Evolutionary conservation across 2,888 invertebrate species (phyloP), one percentile per base, ranked within the genome.

Genomic region (Tetropium fuscum): DNA sequence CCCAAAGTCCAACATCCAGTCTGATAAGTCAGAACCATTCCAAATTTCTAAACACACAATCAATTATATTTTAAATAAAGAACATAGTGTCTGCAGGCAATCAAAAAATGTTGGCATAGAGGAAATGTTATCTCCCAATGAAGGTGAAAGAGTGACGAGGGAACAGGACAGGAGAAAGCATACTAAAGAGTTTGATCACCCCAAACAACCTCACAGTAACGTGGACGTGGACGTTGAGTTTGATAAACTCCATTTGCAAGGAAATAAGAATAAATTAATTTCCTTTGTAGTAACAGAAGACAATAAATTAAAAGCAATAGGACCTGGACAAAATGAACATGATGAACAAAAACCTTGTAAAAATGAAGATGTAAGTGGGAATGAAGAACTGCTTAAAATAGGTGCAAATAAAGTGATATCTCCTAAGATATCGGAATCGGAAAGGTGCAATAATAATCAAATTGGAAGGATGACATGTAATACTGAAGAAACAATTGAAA

Each of bases 51-150:
- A 48, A n/a, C 8, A 48, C 25, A 36, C 48, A 36, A 36, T 48
- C 20, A 36, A 48, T n/a, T 36, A 25, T 5, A 48, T 48, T 36
- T 36, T 48, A 36, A 48, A 22, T 16, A 48, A 25, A 36, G 25
- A 25, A 3, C 15, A 34, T 18, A 47, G 25, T 13, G 41, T 22
- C 10, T 22, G 25, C 13, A 22, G 22, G 13, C 13, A 18, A 10
- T 8, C 22, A 13, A 43, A 22, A 3, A 44, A 16, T 16, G 15
- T 5, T 3, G 44, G 44, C 4, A 6, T 30, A 16, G 30, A 44
- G 30, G 30, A 18, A 13, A 25, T 10, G 5, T 18, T 6, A 10
- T 8, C 30, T 8, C 1, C 16, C 16, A 0, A 4, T 5, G 27
- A 16, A 44, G 16, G 30, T 27, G 44, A 27, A 44, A 27, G n/a